These are phyloP conservation scores for Melanotaenia trifasciata DNA, from an alignment of 2,797 vertebrate genomes.

Conservation along the genomic window DNA sequence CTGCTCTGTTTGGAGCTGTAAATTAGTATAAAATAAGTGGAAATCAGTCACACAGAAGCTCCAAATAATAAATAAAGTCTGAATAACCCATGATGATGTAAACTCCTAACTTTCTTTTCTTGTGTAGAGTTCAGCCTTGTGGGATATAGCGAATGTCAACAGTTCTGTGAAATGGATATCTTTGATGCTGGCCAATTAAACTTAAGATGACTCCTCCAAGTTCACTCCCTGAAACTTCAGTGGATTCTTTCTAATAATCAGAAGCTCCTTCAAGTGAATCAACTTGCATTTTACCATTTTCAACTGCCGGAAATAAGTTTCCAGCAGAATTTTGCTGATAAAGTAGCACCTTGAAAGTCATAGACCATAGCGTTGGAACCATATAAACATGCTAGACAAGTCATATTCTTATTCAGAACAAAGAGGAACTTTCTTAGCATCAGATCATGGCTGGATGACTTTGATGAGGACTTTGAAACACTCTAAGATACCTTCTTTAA, in stretches of 20 bases:
- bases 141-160: not conserved
- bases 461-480: not conserved
- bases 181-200: slow-evolving; percentile 2
- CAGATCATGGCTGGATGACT: slow-evolving; percentile 10
- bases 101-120: not conserved
- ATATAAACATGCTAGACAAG: not conserved
- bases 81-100: not conserved
- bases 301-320: slow-evolving; percentile 7
- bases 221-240: not conserved
- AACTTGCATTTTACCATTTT: not conserved
- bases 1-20: slow-evolving; percentile 82
- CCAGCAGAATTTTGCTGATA: not conserved
- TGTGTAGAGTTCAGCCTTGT: not conserved
- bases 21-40: slow-evolving; percentile 3
- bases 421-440: not conserved
- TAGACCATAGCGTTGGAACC: not conserved
- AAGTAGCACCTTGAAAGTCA: not conserved
- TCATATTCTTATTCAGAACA: slow-evolving; percentile 15
- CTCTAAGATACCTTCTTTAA: not conserved
- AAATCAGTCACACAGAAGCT: slow-evolving; percentile 24
- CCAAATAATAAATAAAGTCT: slow-evolving; percentile 3
- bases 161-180: not conserved
- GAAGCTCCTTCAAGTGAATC: slow-evolving; percentile 2
- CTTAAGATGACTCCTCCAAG: not conserved
- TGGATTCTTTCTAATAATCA: not conserved